Evolutionary conservation across 2,797 vertebrate genomes (phyloP), one percentile per base, ranked within the genome.

Genomic region (Sebastes trivittatus): DNA sequence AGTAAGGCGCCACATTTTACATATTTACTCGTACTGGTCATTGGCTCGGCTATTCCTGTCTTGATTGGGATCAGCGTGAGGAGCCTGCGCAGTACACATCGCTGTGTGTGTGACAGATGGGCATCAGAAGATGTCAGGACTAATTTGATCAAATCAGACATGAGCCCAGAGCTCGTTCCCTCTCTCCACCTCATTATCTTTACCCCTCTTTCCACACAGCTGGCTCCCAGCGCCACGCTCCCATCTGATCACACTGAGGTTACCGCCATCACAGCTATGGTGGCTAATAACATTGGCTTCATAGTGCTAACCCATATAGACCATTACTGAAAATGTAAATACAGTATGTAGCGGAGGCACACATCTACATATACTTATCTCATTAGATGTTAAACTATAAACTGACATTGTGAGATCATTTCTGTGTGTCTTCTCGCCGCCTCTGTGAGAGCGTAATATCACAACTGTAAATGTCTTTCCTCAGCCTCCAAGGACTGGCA

Each of bases 401-500:
- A 66, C 13, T 23, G 7, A 25, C 11, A 10, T 68, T 63, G 46
- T 76, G 62, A 63, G 72, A 82, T 81, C 9, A 73, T 73, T 82
- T 75, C 30, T 59, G 42, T 72, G 72, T 74, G 78, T 73, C 62
- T 63, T 61, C 34, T 72, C 32, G 5, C 60, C 32, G 36, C 72
- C 72, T 84, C 52, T 77, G 78, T 81, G 69, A 86, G 72, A 56
- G 54, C 69, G 49, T 77, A 78, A 66, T 90, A 84, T 93, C 85
- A 88, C 89, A 86, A 88, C 85, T 92, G 91, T 90, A 89, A 92
- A 90, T 93, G 88, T 70, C 77, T 92, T 92, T 88, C 87, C 78
- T 80, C 93, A 97, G 98, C 97, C 91, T 99, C 98, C 86, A 99
- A 99, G 95, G 98, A 99, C 95, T 99, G 98, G 98, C 98, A 99